A percentile compares a stretch with the other conserved stretches of the same genome.
phyloP scores from a whole-genome alignment of 2,888 invertebrate species.

The Sepioteuthis lessoniana region DNA sequence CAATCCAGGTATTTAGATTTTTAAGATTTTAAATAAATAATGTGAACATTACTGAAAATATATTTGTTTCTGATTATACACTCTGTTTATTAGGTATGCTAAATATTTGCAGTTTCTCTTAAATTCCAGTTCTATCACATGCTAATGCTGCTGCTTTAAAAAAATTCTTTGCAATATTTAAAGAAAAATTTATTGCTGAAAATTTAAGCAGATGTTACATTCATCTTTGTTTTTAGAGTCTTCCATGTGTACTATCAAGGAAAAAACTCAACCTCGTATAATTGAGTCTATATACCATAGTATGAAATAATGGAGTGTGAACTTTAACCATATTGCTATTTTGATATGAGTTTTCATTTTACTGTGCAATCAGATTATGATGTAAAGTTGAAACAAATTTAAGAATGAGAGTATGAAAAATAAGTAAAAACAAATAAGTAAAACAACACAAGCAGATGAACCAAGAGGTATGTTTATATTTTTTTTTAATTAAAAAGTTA shows the following conservation, averaged over 20 bases:
- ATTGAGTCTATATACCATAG: neutral
- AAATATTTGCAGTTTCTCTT: conserved; percentile 9
- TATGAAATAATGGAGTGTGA: neutral
- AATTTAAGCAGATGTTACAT: neutral
- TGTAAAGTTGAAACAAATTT: too few species aligned
- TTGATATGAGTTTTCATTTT: too few species aligned
- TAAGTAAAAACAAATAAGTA: too few species aligned
- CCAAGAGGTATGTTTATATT: too few species aligned
- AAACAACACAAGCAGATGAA: too few species aligned
- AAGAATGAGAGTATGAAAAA: too few species aligned
- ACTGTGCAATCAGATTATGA: too few species aligned
- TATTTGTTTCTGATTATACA: neutral
- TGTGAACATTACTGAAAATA: neutral
- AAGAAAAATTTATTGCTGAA: neutral
- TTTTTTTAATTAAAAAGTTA: too few species aligned
- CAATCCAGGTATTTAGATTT: neutral
- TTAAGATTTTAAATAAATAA: neutral
- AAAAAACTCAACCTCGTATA: neutral
- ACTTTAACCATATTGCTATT: too few species aligned
- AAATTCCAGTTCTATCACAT: neutral
- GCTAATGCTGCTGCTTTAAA: neutral
- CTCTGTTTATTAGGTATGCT: neutral
- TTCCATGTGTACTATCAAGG: neutral
- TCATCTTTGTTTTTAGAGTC: neutral
- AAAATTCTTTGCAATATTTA: neutral